A percentile compares a stretch with the other conserved stretches of the same genome.
phyloP scores from a whole-genome alignment of 2,797 vertebrate genomes.

The Miichthys miiuy region DNA sequence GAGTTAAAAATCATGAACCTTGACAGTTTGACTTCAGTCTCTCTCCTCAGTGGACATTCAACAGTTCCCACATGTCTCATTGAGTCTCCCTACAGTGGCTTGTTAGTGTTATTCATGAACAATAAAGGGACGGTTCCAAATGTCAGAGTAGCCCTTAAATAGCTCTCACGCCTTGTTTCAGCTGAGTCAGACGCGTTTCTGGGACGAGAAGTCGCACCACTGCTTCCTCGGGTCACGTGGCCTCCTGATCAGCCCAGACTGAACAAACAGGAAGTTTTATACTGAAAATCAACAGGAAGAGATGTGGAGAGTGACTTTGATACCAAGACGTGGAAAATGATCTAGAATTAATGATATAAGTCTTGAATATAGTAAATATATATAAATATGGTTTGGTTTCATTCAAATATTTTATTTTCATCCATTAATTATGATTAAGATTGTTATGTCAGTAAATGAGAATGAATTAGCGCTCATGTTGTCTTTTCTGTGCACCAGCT shows the following conservation, averaged over 20 bases:
- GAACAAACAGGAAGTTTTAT: slow-evolving; percentile 31
- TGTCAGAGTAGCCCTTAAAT: slow-evolving; percentile 27
- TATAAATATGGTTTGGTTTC: neutral
- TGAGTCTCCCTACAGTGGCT: neutral
- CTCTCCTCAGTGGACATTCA: neutral
- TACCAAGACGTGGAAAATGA: neutral
- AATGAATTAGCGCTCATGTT: neutral
- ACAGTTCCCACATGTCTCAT: neutral
- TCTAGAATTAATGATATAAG: neutral
- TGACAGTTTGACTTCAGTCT: neutral
- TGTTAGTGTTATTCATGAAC: slow-evolving; percentile 24
- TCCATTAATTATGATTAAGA: neutral
- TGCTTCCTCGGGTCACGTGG: slow-evolving; percentile 11
- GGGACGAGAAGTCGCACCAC: slow-evolving; percentile 11
- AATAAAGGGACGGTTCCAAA: slow-evolving; percentile 30
- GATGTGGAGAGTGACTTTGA: neutral
- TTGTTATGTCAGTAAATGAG: neutral
- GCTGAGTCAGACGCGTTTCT: slow-evolving; percentile 41
- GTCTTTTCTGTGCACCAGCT: neutral
- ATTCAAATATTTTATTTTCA: neutral
- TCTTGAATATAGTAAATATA: neutral
- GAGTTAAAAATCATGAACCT: neutral
- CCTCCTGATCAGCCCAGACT: slow-evolving; percentile 11
- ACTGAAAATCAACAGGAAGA: neutral
- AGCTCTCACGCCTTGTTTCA: slow-evolving; percentile 13